Evolutionary conservation across 2,113 vertebrate species (phyloP).

Genomic region (Struthidea cinerea): DNA sequence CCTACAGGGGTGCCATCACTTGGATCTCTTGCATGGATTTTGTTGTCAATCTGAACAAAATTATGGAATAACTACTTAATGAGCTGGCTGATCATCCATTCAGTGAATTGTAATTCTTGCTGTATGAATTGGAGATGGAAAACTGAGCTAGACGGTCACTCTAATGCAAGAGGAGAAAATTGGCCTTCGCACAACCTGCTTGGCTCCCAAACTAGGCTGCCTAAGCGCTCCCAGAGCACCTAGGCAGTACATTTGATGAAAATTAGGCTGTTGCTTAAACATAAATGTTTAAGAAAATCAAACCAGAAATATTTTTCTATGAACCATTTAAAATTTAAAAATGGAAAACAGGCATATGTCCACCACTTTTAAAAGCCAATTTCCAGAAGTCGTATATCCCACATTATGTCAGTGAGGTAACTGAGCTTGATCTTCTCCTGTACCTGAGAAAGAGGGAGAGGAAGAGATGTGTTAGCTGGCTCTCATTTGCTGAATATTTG

Average conservation of each 20-base stretch:
- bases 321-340: not conserved
- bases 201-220: not conserved
- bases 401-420: not conserved
- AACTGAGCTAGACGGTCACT: not conserved
- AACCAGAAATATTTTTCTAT: not conserved
- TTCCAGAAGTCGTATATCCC: not conserved
- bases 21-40: not conserved
- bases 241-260: not conserved
- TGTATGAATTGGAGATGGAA: slow-evolving; percentile 16
- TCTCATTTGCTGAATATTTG: not conserved
- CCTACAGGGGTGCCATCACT: not conserved
- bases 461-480: not conserved
- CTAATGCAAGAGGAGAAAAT: not conserved
- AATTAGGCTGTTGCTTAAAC: slow-evolving; percentile 5
- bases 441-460: not conserved
- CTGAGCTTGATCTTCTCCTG: not conserved
- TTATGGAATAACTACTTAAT: slow-evolving; percentile 12
- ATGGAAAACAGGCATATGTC: not conserved
- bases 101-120: slow-evolving; percentile 5
- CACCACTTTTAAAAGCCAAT: not conserved
- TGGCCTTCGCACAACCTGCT: not conserved
- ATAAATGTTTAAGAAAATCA: not conserved
- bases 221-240: not conserved
- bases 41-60: slow-evolving; percentile 19
- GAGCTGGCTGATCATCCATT: slow-evolving; percentile 2